phyloP scores from a whole-genome alignment of 2,113 vertebrate species.

The Trematocara marginatum region DNA sequence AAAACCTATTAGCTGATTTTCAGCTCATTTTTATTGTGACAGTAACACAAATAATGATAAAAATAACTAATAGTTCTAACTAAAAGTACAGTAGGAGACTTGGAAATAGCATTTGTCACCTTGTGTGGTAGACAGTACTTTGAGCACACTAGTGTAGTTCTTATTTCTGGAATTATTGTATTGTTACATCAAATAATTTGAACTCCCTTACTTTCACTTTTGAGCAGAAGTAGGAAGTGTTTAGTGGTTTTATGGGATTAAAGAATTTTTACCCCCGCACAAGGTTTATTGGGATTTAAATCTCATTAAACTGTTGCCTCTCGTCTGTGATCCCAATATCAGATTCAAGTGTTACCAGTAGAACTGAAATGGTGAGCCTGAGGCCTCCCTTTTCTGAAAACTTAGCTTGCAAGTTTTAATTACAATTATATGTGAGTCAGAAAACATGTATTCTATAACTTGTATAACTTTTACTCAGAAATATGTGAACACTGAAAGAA shows the following conservation, averaged over 20 bases:
- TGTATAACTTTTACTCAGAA: background rate
- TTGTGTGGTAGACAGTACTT: background rate
- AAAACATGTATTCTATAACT: background rate
- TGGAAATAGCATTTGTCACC: background rate
- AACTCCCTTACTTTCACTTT: constrained; percentile 29
- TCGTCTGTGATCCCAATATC: constrained; percentile 30
- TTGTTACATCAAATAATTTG: background rate
- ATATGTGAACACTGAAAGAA: background rate
- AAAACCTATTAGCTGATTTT: background rate
- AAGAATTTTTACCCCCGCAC: constrained; percentile 27
- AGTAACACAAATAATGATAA: background rate
- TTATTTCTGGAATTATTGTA: background rate
- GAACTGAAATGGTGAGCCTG: background rate
- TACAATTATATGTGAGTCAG: background rate
- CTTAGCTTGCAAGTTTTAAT: background rate
- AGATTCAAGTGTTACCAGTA: background rate
- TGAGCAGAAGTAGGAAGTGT: constrained; percentile 11
- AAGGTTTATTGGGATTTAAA: constrained; percentile 54
- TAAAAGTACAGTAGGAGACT: background rate
- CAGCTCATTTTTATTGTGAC: background rate
- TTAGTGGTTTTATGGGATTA: constrained; percentile 49
- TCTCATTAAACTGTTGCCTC: constrained; percentile 53
- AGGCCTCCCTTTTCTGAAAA: background rate
- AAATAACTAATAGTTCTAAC: background rate
- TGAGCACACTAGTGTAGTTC: background rate